phyloP scores from a whole-genome alignment of 2,888 invertebrate genomes.

The Vandiemenella viatica region DNA sequence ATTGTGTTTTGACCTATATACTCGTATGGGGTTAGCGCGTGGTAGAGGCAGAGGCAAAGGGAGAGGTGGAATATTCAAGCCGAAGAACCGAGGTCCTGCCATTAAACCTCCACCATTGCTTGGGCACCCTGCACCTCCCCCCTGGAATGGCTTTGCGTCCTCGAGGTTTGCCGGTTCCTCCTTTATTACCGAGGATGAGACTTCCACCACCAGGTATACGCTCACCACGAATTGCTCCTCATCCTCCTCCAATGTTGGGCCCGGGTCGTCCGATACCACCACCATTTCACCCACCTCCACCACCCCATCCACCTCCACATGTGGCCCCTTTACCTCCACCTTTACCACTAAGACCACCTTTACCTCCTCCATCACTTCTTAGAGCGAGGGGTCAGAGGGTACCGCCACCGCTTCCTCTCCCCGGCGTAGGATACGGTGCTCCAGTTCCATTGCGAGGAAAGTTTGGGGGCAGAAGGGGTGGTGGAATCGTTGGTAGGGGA shows the following conservation, averaged over 20 bases:
- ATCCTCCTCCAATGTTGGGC: slow-evolving; percentile 15
- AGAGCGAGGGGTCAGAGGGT: slow-evolving; percentile 5
- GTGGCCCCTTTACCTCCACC: slow-evolving; percentile 13
- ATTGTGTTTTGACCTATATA: too few species aligned
- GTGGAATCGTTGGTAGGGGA: neutral
- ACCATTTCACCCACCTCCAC: slow-evolving; percentile 20
- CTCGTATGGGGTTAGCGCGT: slow-evolving; percentile 8
- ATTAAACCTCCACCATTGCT: slow-evolving; percentile 9
- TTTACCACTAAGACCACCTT: slow-evolving; percentile 14
- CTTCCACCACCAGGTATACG: slow-evolving; percentile 18
- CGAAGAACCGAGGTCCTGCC: slow-evolving; percentile 1
- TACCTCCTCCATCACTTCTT: slow-evolving; percentile 8
- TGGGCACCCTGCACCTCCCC: slow-evolving; percentile 6
- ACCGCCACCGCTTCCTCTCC: slow-evolving; percentile 15
- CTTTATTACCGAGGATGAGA: slow-evolving; percentile 15
- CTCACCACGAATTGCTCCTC: slow-evolving; percentile 20
- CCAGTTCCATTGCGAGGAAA: neutral
- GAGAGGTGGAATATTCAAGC: neutral
- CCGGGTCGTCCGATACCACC: slow-evolving; percentile 14
- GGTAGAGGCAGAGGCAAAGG: slow-evolving; percentile 5
- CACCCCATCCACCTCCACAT: slow-evolving; percentile 8
- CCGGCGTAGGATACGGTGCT: slow-evolving; percentile 11
- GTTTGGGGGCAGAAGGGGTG: neutral
- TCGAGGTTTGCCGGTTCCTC: slow-evolving; percentile 8
- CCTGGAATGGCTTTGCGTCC: slow-evolving; percentile 6